phyloP scores from a whole-genome alignment of 2,113 vertebrate genomes.

The Ceyx cyanopectus region DNA sequence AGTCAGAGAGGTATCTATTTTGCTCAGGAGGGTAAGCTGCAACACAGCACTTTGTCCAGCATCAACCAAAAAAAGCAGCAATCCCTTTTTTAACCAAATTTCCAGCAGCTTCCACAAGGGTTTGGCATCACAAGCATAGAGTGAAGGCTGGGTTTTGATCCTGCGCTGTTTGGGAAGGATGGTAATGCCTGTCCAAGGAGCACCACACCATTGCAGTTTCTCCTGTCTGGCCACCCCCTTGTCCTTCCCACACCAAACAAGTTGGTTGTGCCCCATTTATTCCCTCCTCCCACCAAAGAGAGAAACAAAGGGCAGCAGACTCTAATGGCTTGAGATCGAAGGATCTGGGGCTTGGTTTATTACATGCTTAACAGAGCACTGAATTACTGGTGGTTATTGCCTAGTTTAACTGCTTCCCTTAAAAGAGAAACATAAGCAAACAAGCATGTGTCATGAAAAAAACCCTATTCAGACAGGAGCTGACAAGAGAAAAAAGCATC shows the following conservation, averaged over 20 bases:
- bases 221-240: background rate
- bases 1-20: accelerated
- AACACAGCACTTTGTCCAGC: accelerated
- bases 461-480: constrained; percentile 51
- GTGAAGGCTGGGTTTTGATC: background rate
- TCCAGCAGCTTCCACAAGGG: background rate
- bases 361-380: constrained; percentile 57
- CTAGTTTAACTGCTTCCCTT: constrained; percentile 50
- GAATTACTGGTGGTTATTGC: constrained; percentile 59
- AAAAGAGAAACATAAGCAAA: constrained; percentile 60
- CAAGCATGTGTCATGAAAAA: constrained; percentile 45
- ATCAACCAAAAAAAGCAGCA: background rate
- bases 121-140: background rate
- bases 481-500: constrained; percentile 33
- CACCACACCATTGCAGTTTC: accelerated
- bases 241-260: background rate
- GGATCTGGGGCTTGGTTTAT: constrained; percentile 46
- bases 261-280: background rate
- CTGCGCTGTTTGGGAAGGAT: background rate
- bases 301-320: constrained; percentile 28
- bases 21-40: background rate
- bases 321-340: background rate
- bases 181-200: background rate
- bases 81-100: background rate
- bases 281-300: background rate